phyloP scores from a whole-genome alignment of 2,797 vertebrate species.

The Chloroceryle inda region DNA sequence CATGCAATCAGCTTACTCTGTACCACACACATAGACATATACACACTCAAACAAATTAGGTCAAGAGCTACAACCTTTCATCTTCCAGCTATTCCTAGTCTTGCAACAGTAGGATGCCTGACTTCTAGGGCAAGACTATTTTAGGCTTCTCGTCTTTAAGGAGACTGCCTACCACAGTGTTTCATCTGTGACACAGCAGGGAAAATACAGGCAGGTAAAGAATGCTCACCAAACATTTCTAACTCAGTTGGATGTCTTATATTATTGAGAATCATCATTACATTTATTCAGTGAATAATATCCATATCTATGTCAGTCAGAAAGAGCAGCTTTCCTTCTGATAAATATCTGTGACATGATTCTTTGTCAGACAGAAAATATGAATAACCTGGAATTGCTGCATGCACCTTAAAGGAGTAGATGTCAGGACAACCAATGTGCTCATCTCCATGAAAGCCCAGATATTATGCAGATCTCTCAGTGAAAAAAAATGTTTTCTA shows the following conservation, averaged over 20 bases:
- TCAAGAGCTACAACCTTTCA: conserved; percentile 31
- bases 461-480: not conserved
- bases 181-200: conserved; percentile 33
- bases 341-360: not conserved
- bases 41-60: conserved; percentile 6
- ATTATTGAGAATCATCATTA: not conserved
- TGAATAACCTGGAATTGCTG: not conserved
- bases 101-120: conserved; percentile 39
- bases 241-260: not conserved
- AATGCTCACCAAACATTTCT: not conserved
- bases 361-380: not conserved
- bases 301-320: not conserved
- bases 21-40: conserved; percentile 38
- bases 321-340: not conserved
- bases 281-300: not conserved
- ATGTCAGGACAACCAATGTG: not conserved
- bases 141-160: conserved; percentile 10
- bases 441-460: not conserved
- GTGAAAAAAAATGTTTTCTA: not conserved
- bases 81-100: conserved; percentile 12
- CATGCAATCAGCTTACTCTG: not conserved
- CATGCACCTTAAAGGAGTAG: not conserved
- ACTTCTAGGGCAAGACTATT: not conserved
- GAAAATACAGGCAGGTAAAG: conserved; percentile 14
- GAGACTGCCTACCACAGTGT: conserved; percentile 26